Base-by-base conservation (phyloP, 2,113 vertebrate genomes). In the Gobius niger region DNA sequence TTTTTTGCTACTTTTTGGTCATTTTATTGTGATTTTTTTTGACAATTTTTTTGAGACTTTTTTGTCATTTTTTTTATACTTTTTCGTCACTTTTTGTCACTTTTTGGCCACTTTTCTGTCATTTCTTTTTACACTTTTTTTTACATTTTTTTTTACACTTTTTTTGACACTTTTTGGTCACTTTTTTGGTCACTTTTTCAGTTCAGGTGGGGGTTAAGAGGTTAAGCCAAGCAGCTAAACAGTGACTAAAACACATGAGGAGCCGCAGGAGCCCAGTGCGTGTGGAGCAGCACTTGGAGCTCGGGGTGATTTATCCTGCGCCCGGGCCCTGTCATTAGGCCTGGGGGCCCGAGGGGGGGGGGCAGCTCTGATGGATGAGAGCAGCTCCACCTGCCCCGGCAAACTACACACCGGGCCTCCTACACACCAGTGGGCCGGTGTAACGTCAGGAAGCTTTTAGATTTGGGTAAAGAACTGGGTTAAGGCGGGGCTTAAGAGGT, bases 241-340 rank as follows among this genome's bases (percentile, higher is more conserved):
- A n/a, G n/a, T n/a, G n/a, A n/a, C n/a, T n/a, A n/a, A n/a, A n/a
- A n/a, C n/a, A n/a, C n/a, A n/a, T n/a, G n/a, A n/a, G n/a, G n/a
- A n/a, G n/a, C n/a, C n/a, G n/a, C n/a, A n/a, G n/a, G n/a, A n/a
- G n/a, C n/a, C 60, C 54, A 11, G 13, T 60, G 72, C 19, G 47
- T 64, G 71, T 62, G 71, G 50, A 77, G 62, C 73, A 76, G 72
- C 68, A 80, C 82, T 86, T 85, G 76, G 86, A 77, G 85, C 77
- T 84, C 89, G 77, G 24, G 85, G 85, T 93, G 91, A 92, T 93
- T 93, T 92, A 91, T 88, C 82, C 63, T 50, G 83, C 83, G 82
- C 75, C 91, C 80, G 74, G 72, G 67, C 76, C 90, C 91, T 89
- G 76, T 92, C 87, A 92, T 93, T 92, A 90, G 76, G 56, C 3